Percentiles rank a stretch among this genome's conserved stretches.
phyloP scores from a whole-genome alignment of 1,140 invertebrate genomes.

The Drosophila albomicans region DNA sequence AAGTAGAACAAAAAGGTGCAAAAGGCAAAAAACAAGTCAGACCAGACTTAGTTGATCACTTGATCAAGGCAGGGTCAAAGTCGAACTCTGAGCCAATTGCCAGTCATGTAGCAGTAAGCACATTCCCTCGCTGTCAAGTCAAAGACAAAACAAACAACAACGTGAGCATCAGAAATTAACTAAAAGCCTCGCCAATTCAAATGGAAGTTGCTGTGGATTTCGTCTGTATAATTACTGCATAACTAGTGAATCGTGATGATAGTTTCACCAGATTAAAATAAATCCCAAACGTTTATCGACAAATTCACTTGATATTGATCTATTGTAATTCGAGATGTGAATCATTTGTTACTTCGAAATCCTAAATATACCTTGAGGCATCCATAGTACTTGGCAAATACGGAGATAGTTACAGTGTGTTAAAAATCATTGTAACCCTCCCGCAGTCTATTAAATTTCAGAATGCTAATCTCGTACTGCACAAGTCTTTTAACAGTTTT shows the following conservation, averaged over 20 bases:
- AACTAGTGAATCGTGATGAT: constrained; percentile 28
- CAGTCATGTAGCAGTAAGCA: constrained; percentile 64
- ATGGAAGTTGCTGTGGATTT: constrained; percentile 38
- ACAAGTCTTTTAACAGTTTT: constrained; percentile 53
- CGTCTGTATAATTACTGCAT: constrained; percentile 1
- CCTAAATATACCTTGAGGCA: constrained; percentile 17
- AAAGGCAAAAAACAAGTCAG: constrained; percentile 35
- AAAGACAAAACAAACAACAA: constrained; percentile 34
- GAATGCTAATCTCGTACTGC: neutral
- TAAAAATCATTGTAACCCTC: neutral
- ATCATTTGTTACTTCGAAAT: constrained; percentile 20
- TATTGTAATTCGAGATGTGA: neutral
- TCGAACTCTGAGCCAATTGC: constrained; percentile 67
- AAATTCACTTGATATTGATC: constrained; percentile 1
- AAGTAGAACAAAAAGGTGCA: constrained; percentile 43
- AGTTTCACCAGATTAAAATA: constrained; percentile 21
- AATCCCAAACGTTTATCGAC: neutral
- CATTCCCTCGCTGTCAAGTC: constrained; percentile 45
- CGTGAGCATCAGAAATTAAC: constrained; percentile 41
- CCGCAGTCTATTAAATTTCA: constrained; percentile 5
- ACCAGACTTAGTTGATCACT: constrained; percentile 60
- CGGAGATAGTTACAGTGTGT: neutral
- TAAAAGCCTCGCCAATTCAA: constrained; percentile 48
- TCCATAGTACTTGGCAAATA: neutral
- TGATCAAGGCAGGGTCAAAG: constrained; percentile 72